These are phyloP conservation scores for Phrynosoma blainvillii DNA, from an alignment of 2,113 vertebrate genomes.

Conservation along the genomic window DNA sequence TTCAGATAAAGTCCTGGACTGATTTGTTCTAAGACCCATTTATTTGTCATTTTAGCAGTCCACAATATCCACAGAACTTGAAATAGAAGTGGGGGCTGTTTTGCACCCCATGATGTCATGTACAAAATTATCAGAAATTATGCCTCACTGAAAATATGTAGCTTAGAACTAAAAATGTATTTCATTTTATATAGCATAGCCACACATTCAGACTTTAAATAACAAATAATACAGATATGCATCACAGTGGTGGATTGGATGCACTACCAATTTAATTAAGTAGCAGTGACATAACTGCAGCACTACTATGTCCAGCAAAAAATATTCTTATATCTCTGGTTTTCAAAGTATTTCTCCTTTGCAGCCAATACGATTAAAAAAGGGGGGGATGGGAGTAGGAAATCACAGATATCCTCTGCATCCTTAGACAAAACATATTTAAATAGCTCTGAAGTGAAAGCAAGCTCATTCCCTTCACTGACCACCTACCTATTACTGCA, in stretches of 20 bases:
- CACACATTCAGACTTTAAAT: background rate
- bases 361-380: background rate
- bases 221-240: background rate
- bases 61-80: background rate
- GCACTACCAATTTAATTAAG: background rate
- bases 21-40: no score
- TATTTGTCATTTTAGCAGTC: no score
- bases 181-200: background rate
- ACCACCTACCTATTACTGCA: slow-evolving; percentile 22
- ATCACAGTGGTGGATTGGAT: background rate
- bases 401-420: background rate
- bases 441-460: background rate
- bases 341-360: background rate
- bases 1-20: no score
- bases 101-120: background rate
- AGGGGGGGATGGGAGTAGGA: no score
- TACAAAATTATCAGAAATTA: background rate
- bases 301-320: background rate
- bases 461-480: slow-evolving; percentile 6
- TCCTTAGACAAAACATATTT: slow-evolving; percentile 19
- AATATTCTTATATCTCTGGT: background rate
- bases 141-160: background rate
- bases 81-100: background rate
- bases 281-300: background rate
- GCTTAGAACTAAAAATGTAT: background rate